Base-by-base conservation (phyloP, 2,113 vertebrate species). In the Antechinus stuartii region DNA sequence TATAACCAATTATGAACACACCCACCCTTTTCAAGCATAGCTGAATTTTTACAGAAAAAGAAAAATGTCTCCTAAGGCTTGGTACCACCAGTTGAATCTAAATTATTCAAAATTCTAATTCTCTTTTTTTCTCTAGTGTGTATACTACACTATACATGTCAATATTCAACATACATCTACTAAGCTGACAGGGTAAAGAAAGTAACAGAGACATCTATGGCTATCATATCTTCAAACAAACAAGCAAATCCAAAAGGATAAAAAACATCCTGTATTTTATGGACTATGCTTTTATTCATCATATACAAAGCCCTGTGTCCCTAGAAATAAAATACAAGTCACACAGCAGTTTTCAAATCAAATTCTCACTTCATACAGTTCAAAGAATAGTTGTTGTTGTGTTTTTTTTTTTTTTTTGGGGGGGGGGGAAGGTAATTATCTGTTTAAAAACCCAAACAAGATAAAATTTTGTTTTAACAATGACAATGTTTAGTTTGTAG, bases 31-130 rank as follows among this genome's bases (percentile, higher is more conserved):
- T 56, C 52, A 91, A 94, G 49, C 56, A 93, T 90, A 89, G 93
- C 42, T 89, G 54, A 95, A 94, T 94, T 76, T 92, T 50, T 68
- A 93, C 89, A 8, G 42, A 35, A 53, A 53, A 54, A 24, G 92
- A 55, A 93, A 95, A 95, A 57, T n/a, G 89, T 47, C 57, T 54
- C 10, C 91, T 92, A 61, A 61, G 84, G 93, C 54, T 93, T 93
- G 95, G 46, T 92, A 95, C 91, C 27, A 94, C 93, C 91, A 96
- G 94, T 95, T 95, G 95, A 97, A 97, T 68, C 92, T 46, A 95
- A 47, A 96, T 68, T 91, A 91, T 93, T 90, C 90, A 25, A 52
- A 26, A 24, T 89, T 2, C 47, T 46, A 68, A 91, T 9, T 54
- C 46, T 54, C 46, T 92, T 93, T 95, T 89, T 46, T 90, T 90